Conservation (phyloP, 2,113 vertebrate genomes). For the Erinaceus europaeus region DNA sequence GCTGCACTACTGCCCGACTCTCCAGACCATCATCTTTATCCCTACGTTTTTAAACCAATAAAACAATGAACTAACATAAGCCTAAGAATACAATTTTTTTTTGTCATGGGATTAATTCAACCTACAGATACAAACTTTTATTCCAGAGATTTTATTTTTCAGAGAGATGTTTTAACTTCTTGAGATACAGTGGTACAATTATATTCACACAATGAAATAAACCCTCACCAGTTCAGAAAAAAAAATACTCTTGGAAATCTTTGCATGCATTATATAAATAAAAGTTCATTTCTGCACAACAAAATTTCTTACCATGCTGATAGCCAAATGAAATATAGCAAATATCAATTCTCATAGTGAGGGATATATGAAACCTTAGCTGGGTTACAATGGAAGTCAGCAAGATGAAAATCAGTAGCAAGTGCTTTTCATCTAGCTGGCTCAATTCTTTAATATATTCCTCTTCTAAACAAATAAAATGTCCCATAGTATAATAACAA, state of each 20-base stretch:
- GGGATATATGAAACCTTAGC: background rate
- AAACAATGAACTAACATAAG: conserved; percentile 23
- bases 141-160: too few relatives aligned
- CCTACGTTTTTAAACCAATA: background rate
- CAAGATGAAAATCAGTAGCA: background rate
- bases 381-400: background rate
- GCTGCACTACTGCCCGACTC: too few relatives aligned
- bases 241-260: background rate
- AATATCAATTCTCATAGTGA: background rate
- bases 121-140: too few relatives aligned
- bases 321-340: background rate
- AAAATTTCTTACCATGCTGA: background rate
- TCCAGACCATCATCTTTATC: too few relatives aligned
- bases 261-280: background rate
- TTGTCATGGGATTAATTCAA: too few relatives aligned
- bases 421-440: background rate
- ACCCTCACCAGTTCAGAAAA: background rate
- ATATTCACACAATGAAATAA: background rate
- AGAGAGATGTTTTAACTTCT: background rate
- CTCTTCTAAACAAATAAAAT: background rate
- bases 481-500: background rate
- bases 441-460: background rate
- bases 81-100: background rate
- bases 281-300: conserved; percentile 33
- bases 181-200: background rate